These are phyloP conservation scores for Bradysia coprophila DNA, from an alignment of 1,140 invertebrate species.

Conservation along the genomic window DNA sequence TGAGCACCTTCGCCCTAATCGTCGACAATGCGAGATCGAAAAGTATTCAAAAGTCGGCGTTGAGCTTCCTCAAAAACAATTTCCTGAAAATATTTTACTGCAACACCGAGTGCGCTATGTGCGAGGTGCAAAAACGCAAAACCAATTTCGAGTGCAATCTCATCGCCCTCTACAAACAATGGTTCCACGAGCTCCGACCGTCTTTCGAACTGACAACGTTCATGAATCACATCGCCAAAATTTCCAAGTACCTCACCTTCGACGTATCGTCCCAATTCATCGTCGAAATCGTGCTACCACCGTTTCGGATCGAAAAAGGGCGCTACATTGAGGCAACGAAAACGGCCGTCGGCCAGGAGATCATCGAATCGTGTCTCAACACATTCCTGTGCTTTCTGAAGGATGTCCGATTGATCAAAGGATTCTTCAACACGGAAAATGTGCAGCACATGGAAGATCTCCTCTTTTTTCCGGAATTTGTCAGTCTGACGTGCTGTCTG, in stretches of 20 bases:
- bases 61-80: neutral
- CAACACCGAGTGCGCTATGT: neutral
- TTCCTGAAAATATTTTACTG: neutral
- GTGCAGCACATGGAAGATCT: neutral
- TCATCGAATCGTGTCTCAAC: neutral
- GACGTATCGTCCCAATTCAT: neutral
- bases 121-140: neutral
- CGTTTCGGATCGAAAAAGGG: neutral
- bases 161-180: neutral
- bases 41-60: neutral
- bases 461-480: neutral
- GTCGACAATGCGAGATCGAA: neutral
- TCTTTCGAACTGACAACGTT: neutral
- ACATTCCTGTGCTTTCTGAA: neutral
- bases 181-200: neutral
- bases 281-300: neutral
- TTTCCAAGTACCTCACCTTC: neutral
- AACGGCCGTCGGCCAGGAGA: neutral
- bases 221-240: neutral
- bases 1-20: neutral
- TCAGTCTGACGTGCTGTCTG: neutral
- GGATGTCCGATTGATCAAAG: neutral
- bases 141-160: neutral
- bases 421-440: neutral
- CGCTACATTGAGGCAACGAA: neutral